Evolutionary conservation across 2,888 invertebrate species (phyloP), one percentile per base, ranked within the genome.

Genomic region (Patella pellucida): DNA sequence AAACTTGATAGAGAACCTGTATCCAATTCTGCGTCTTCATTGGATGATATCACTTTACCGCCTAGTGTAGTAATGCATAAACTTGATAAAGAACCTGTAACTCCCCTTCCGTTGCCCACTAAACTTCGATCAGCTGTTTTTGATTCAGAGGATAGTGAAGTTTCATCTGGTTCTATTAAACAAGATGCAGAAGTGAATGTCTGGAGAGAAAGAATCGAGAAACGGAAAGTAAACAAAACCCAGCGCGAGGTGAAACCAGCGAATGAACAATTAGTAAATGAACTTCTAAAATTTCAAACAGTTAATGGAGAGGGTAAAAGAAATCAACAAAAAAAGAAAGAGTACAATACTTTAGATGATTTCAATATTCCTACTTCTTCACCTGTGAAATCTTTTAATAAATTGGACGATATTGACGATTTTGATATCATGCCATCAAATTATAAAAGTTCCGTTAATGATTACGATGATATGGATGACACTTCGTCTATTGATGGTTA

Each of bases 391-490:
- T 62, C 62, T 62, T 19, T 23, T 62, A 23, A 12, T 23, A 23
- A 12, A 62, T 23, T 19, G 19, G 62, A 62, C 23, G 19, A 23
- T 62, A 23, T 19, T 3, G 23, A 62, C 3, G 62, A 62, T 9
- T 23, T 23, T 23, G 11, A 23, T 23, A 62, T 62, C 62, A 62
- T 12, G 11, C 41, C 41, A 9, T 41, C 41, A 1, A 41, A 9
- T 41, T 41, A 41, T 41, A 41, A 41, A 41, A 41, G 9, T 41
- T 41, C 41, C 7, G 9, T 41, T 41, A 41, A 41, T 9, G 41
- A 41, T 41, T 41, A 72, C 16, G 77, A 82, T 72, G 79, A 79
- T n/a, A 68, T 83, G 23, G 82, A 84, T 78, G 82, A 81, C 72
- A 79, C 82, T 74, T 82, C 77, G 67, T 76, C 74, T 41, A 72